Conservation (phyloP, 2,113 vertebrate genomes). For the Apteryx mantelli region DNA sequence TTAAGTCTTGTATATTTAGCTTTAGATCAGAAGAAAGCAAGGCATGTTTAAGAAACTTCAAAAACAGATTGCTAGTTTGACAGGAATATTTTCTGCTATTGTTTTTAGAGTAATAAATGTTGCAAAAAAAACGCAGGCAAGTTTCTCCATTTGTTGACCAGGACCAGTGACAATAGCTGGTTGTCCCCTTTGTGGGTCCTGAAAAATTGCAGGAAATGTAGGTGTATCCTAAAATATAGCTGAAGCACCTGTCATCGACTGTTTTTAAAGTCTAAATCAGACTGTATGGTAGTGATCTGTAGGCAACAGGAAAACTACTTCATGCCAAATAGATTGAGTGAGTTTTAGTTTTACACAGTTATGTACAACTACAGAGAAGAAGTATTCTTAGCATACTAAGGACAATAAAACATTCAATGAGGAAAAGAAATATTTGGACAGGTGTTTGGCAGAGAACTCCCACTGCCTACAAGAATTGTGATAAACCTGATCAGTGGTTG, state of each 20-base stretch:
- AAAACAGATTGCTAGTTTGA: not conserved
- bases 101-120: not conserved
- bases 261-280: not conserved
- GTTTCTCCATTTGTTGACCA: not conserved
- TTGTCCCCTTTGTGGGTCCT: not conserved
- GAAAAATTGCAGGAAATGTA: not conserved
- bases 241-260: not conserved
- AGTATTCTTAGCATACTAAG: not conserved
- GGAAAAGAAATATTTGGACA: not conserved
- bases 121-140: not conserved
- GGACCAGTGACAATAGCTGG: not conserved
- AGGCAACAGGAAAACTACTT: not conserved
- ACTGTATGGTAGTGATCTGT: not conserved
- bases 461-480: fast-evolving
- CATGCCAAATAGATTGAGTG: not conserved
- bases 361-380: not conserved
- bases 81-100: not conserved
- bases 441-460: not conserved
- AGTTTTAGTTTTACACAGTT: not conserved
- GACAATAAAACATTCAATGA: not conserved
- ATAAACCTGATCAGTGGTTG: not conserved
- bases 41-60: not conserved
- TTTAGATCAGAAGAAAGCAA: not conserved
- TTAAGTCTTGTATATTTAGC: not conserved
- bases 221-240: not conserved